phyloP scores from a whole-genome alignment of 2,797 vertebrate species.

The Onychomys arenicola region DNA sequence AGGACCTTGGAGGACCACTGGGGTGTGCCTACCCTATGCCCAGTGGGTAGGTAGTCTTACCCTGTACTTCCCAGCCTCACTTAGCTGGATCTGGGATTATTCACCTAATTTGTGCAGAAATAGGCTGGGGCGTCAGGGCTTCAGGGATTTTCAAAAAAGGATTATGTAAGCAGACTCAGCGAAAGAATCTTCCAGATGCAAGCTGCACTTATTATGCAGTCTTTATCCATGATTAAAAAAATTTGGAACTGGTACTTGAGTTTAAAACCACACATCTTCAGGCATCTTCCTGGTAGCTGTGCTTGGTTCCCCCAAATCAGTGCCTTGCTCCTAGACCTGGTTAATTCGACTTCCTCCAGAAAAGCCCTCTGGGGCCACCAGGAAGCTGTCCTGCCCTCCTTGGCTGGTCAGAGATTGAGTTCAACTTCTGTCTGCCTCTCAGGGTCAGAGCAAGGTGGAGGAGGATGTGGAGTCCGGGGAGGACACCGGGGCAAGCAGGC shows the following conservation, averaged over 20 bases:
- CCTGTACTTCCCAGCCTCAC: fast-evolving
- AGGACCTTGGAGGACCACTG: no score
- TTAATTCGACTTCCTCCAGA: background rate
- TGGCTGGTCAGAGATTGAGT: background rate
- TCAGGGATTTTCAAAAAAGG: fast-evolving
- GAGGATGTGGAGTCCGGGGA: constrained; percentile 91
- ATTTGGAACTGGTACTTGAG: background rate
- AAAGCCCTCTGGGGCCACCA: background rate
- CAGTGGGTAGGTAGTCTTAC: fast-evolving
- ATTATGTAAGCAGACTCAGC: background rate
- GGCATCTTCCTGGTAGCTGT: background rate
- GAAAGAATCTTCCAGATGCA: background rate
- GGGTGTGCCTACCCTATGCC: background rate
- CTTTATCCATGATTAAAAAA: background rate
- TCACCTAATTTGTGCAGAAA: background rate
- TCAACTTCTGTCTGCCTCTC: background rate
- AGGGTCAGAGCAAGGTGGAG: constrained; percentile 90
- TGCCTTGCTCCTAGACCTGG: background rate
- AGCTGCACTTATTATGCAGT: fast-evolving
- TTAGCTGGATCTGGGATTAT: background rate
- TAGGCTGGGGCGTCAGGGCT: background rate
- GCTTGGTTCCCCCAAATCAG: no score
- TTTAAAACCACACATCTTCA: background rate
- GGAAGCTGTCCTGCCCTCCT: background rate
- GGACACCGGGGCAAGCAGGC: constrained; percentile 89